Percentiles rank a stretch among this genome's conserved stretches.
phyloP scores from a whole-genome alignment of 2,113 vertebrate genomes.

The Hyla sarda region DNA sequence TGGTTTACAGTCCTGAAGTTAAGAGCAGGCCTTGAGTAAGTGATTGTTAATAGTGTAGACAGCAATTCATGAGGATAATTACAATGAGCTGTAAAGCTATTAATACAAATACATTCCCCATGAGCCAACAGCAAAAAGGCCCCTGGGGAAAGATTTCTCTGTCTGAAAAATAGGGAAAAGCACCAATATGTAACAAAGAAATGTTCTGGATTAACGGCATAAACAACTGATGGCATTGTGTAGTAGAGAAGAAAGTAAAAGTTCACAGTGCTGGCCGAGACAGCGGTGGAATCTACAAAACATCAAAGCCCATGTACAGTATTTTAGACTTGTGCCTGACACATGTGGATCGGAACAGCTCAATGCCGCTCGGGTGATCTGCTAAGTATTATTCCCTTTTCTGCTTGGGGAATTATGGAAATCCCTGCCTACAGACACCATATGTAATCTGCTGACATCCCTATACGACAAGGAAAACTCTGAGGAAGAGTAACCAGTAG shows the following conservation, averaged over 20 bases:
- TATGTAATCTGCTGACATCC: too few relatives aligned
- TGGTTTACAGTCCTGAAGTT: not conserved
- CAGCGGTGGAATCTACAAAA: not conserved
- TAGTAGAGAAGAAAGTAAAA: not conserved
- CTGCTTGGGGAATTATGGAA: too few relatives aligned
- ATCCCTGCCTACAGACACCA: too few relatives aligned
- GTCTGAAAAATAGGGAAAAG: not conserved
- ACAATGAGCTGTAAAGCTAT: conserved; percentile 8
- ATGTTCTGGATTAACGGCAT: not conserved
- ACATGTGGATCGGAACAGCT: too few relatives aligned
- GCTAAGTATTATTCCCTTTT: too few relatives aligned
- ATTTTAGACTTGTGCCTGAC: not conserved
- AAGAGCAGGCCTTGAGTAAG: not conserved
- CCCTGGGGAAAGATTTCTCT: conserved; percentile 9
- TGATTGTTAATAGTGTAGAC: not conserved
- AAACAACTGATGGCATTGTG: not conserved
- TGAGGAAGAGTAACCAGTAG: not conserved
- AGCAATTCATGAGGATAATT: conserved; percentile 45
- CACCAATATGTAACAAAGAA: not conserved
- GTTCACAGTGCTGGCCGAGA: conserved; percentile 13
- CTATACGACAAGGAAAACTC: too few relatives aligned
- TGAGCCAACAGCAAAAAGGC: not conserved
- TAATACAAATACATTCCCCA: conserved; percentile 37
- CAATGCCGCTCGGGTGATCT: too few relatives aligned
- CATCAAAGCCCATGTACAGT: not conserved